These are phyloP conservation scores for Zonotrichia leucophrys DNA, from an alignment of 2,113 vertebrate species.

Conservation along the genomic window DNA sequence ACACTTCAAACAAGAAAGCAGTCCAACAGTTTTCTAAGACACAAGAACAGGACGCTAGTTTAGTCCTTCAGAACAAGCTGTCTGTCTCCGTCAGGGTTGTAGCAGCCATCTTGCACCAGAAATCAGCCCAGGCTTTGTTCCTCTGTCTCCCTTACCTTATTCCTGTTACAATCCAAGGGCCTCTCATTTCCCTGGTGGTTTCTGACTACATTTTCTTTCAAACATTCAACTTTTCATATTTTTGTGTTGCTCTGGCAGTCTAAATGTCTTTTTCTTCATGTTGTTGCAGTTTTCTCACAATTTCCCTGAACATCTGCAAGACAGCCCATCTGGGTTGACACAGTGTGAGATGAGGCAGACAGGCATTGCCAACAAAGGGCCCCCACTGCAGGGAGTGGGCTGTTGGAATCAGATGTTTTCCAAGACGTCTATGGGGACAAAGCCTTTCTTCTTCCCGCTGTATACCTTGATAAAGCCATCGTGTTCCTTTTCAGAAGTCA, in stretches of 20 bases:
- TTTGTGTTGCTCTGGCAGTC: slow-evolving; percentile 29
- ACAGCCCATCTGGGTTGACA: slow-evolving; percentile 63
- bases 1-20: slow-evolving; percentile 32
- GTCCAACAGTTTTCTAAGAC: slow-evolving; percentile 23
- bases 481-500: slow-evolving; percentile 85
- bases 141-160: neutral
- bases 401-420: slow-evolving; percentile 86
- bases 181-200: neutral
- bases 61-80: slow-evolving; percentile 21
- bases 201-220: neutral
- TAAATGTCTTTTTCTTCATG: slow-evolving; percentile 46
- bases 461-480: slow-evolving; percentile 90
- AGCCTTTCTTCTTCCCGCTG: slow-evolving; percentile 93
- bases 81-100: neutral
- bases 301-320: slow-evolving; percentile 67
- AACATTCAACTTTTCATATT: neutral
- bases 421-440: slow-evolving; percentile 88
- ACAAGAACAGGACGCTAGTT: neutral
- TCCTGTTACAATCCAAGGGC: neutral
- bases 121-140: neutral
- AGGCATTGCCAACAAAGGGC: slow-evolving; percentile 48
- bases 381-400: slow-evolving; percentile 26
- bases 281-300: slow-evolving; percentile 42
- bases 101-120: slow-evolving; percentile 8
- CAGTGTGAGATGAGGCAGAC: slow-evolving; percentile 68